phyloP scores from a whole-genome alignment of 2,113 vertebrate genomes.

The Turdus rufiventris region DNA sequence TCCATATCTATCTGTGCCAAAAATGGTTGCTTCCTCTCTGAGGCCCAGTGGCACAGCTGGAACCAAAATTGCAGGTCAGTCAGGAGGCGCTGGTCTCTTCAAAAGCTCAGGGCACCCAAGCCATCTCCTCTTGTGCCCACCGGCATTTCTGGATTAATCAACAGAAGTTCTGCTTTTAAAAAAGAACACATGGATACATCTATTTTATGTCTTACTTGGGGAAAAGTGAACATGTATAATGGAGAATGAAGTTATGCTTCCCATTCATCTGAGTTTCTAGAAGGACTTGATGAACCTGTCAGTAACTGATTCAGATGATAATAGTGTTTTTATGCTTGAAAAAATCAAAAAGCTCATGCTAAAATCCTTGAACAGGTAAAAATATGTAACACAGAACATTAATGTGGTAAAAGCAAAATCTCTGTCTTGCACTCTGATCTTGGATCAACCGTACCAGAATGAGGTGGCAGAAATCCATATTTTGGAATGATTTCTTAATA shows the following conservation, averaged over 20 bases:
- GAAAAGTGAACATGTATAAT: not conserved
- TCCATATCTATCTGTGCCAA: not conserved
- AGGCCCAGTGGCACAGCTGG: fast-evolving
- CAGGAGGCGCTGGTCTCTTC: not conserved
- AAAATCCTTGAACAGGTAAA: not conserved
- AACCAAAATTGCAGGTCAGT: not conserved
- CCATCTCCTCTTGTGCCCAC: not conserved
- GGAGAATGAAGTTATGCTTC: not conserved
- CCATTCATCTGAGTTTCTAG: not conserved
- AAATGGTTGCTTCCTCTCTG: not conserved
- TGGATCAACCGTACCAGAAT: not conserved
- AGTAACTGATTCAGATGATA: not conserved
- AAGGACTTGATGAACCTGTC: not conserved
- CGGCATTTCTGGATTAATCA: not conserved
- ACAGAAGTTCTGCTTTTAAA: not conserved
- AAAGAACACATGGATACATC: not conserved
- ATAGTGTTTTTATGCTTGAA: not conserved
- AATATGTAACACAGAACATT: not conserved
- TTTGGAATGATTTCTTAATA: not conserved
- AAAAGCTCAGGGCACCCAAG: not conserved
- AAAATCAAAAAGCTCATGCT: not conserved
- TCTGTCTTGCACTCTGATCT: not conserved
- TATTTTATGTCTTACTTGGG: not conserved
- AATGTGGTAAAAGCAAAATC: not conserved
- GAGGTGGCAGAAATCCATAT: not conserved